phyloP scores from a whole-genome alignment of 2,888 invertebrate genomes.

The Drosophila falleni region DNA sequence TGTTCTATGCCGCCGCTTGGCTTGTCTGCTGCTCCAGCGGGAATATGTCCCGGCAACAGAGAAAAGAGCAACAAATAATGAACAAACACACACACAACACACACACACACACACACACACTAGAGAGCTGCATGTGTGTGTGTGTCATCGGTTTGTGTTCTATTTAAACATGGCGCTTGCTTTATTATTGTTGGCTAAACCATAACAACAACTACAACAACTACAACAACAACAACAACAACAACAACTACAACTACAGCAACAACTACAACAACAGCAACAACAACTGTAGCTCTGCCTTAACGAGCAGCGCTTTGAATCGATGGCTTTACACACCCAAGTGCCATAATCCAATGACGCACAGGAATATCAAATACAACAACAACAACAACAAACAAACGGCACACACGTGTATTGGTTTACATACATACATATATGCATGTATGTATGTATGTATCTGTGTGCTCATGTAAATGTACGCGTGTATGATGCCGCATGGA shows the following conservation, averaged over 20 bases:
- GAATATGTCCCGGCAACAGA: slow-evolving; percentile 65
- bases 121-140: slow-evolving; percentile 23
- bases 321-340: slow-evolving; percentile 85
- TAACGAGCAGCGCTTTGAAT: slow-evolving; percentile 75
- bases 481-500: slow-evolving; percentile 82
- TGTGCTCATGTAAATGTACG: slow-evolving; percentile 65
- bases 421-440: not conserved
- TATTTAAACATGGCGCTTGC: slow-evolving; percentile 77
- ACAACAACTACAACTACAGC: not conserved
- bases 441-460: slow-evolving; percentile 25
- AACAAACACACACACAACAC: slow-evolving; percentile 55
- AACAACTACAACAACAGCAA: slow-evolving; percentile 5
- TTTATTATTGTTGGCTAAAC: slow-evolving; percentile 72
- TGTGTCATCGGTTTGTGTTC: slow-evolving; percentile 60
- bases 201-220: slow-evolving; percentile 14
- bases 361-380: slow-evolving; percentile 82
- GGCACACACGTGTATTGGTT: slow-evolving; percentile 32
- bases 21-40: slow-evolving; percentile 83
- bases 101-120: slow-evolving; percentile 32
- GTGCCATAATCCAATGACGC: slow-evolving; percentile 85
- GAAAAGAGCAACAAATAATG: slow-evolving; percentile 78
- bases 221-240: slow-evolving; percentile 13
- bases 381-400: slow-evolving; percentile 32
- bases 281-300: slow-evolving; percentile 34
- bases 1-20: slow-evolving; percentile 84